Conservation (phyloP, 2,113 vertebrate species). For the Muntiacus reevesi region DNA sequence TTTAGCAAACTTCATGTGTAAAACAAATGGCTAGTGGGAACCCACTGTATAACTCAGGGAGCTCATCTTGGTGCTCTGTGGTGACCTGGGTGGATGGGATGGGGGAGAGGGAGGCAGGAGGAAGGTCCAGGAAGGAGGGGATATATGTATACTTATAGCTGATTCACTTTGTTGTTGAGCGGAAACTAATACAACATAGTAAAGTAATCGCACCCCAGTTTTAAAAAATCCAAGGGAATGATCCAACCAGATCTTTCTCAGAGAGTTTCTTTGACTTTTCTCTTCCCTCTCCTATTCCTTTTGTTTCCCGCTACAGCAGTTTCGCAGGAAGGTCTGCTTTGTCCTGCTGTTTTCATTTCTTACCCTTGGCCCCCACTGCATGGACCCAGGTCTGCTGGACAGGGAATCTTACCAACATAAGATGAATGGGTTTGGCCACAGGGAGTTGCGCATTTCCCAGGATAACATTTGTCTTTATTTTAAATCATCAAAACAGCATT, state of each 20-base stretch:
- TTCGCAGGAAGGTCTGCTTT: background rate
- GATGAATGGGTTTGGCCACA: constrained; percentile 46
- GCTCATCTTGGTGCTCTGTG: background rate
- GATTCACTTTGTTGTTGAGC: background rate
- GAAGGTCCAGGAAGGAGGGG: background rate
- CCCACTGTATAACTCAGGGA: background rate
- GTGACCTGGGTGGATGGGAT: background rate
- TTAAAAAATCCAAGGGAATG: background rate
- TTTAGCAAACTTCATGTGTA: background rate
- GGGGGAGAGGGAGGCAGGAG: background rate
- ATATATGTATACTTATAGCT: background rate
- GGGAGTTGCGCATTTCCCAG: constrained; percentile 43
- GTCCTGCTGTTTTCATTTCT: background rate
- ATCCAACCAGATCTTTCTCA: background rate
- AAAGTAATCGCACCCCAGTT: background rate
- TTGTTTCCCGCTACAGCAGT: rapidly evolving
- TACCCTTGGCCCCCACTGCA: background rate
- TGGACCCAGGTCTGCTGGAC: background rate
- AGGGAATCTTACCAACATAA: background rate
- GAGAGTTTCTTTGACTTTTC: background rate
- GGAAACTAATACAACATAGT: background rate
- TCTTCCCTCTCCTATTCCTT: background rate
- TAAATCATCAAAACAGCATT: constrained; percentile 43
- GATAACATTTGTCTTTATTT: constrained; percentile 69
- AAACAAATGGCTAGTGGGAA: background rate